These are phyloP conservation scores for Sardinella longiceps DNA, from an alignment of 2,797 vertebrate species.

Conservation along the genomic window DNA sequence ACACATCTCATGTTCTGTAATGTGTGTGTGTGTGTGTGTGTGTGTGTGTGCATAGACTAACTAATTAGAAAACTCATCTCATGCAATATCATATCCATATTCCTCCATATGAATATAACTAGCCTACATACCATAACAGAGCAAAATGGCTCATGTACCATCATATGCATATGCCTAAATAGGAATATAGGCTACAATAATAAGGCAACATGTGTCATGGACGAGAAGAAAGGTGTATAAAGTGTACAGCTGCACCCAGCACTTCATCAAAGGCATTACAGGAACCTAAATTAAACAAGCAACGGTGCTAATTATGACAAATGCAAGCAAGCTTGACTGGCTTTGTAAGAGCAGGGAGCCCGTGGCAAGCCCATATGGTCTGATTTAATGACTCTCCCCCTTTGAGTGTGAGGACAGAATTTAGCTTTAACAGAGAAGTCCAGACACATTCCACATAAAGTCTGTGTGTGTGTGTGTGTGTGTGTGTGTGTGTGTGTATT, in stretches of 20 bases:
- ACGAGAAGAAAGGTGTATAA: neutral
- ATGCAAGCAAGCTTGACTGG: neutral
- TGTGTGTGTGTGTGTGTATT: neutral
- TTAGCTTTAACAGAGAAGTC: neutral
- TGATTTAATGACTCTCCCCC: neutral
- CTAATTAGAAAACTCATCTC: no score
- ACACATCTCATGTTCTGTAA: no score
- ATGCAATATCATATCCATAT: no score
- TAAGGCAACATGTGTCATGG: neutral
- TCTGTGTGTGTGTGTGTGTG: neutral
- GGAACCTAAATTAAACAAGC: neutral
- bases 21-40: no score
- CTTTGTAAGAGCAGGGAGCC: neutral
- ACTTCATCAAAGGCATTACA: neutral
- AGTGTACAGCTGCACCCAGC: neutral
- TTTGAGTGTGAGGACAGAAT: neutral
- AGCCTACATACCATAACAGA: no score
- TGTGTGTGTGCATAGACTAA: no score
- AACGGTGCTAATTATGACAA: conserved; percentile 8
- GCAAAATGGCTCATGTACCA: no score
- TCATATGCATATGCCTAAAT: no score
- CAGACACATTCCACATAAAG: neutral
- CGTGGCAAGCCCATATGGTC: neutral
- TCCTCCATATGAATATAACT: no score
- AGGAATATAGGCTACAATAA: no score